Evolutionary conservation across 1,140 invertebrate species (phyloP), one percentile per base, ranked within the genome.

Genomic region (Eriosoma lanigerum): DNA sequence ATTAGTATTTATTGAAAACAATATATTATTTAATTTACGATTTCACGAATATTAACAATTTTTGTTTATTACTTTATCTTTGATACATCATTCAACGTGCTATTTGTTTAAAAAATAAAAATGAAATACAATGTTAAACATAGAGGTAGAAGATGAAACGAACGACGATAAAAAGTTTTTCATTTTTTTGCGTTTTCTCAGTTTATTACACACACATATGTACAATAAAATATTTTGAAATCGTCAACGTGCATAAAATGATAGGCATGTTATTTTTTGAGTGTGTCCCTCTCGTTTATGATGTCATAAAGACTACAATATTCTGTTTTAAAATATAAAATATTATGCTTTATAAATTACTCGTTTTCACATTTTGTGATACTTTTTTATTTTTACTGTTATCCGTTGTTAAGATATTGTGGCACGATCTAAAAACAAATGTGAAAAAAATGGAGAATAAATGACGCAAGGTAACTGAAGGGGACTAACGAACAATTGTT

Each of bases 91-190:
- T 66, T 21, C 32, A 21, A 10, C 8, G 21, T 64, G 8, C 32
- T 32, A 32, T 66, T 24, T 38, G 13, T 68, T 68, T 44, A 62
- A 62, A 21, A 60, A 64, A 56, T 8, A 56, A 56, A 19, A 56
- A 54, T n/a, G 44, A 44, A 68, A 68, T 44, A 66, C n/a, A 29
- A 29, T 15, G 5, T 44, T 24, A 46, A n/a, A 46, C 5, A 32
- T n/a, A 38, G 0, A 68, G 64, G 64, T 68, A 68, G 46, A 68
- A 68, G 38, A 68, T 21, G 21, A 21, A 68, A 68, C 64, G 46
- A 68, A 38, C 24, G 64, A 68, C 38, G 38, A 68, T 68, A 68
- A 68, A 46, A 68, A 46, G 38, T 68, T 68, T 13, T 68, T 68
- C 38, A 38, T 24, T 68, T 46, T 46, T 46, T 46, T 12, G 2